Evolutionary conservation across 1,140 invertebrate species (phyloP), one percentile per base, ranked within the genome.

Genomic region (Adelges cooleyi): DNA sequence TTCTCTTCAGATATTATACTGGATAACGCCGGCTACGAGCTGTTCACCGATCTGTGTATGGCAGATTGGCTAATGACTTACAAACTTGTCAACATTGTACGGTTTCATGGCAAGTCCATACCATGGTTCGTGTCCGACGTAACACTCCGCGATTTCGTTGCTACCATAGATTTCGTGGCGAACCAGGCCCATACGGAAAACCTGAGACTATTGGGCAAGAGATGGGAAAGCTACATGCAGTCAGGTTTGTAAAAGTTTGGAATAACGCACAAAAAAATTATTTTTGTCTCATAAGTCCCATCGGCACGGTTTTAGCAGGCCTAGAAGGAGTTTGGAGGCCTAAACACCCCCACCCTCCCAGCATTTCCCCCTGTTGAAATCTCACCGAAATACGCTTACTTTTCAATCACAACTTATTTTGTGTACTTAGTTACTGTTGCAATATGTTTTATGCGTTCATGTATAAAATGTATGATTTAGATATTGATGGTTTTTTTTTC

Each of bases 101-200:
- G 86, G 65, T 89, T 98, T 70, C 85, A 95, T 74, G 84, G 86
- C 0, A 99, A 99, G 79, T 77, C 79, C 10, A 86, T 92, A 69
- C 95, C 95, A 0, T 99, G 96, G 96, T 99, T 91, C 75, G 84
- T 99, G 1, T 98, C 95, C 10, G 96, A 99, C 75, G 86, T 87
- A 1, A 90, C 84, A 8, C 69, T 69, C 18, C 71, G 75, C 6
- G 95, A 98, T 78, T 85, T 95, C 52, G 69, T 81, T 69, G 93
- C 84, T 84, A 80, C 81, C 0, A 67, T 86, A 15, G 66, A 80
- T 11, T 72, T 74, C 36, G 73, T 83, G 68, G 68, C 67, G 20
- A 71, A 73, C 18, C 75, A 77, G 27, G 4, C 71, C 2, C 69
- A 76, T 4, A 51, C 65, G 67, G 82, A n/a, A 65, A 77, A 17